Percentiles rank a stretch among this genome's conserved stretches.
Evolutionary conservation across 2,113 vertebrate genomes (phyloP).

Genomic region (Datnioides undecimradiatus): DNA sequence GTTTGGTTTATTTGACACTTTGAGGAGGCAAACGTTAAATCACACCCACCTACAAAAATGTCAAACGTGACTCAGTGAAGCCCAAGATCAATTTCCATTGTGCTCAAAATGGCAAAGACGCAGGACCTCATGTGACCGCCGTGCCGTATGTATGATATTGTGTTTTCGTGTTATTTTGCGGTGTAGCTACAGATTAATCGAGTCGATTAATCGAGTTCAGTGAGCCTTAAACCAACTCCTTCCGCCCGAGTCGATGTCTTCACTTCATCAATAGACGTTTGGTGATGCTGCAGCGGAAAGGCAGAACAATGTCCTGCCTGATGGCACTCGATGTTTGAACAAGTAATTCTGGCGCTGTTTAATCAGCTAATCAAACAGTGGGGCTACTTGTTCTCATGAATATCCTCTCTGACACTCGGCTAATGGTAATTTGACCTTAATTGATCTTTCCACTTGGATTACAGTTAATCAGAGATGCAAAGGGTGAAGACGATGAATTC

Average conservation of each 20-base stretch:
- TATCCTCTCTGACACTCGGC: slow-evolving; percentile 16
- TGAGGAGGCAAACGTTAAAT: neutral
- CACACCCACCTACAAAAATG: neutral
- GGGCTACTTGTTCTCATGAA: slow-evolving; percentile 23
- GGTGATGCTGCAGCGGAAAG: slow-evolving; percentile 16
- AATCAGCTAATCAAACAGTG: slow-evolving; percentile 64
- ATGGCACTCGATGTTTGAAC: slow-evolving; percentile 53
- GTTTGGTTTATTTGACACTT: neutral
- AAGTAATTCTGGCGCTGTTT: slow-evolving; percentile 39
- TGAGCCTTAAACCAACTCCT: slow-evolving; percentile 1
- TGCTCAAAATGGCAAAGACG: neutral
- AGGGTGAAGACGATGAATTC: neutral
- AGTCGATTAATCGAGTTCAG: neutral
- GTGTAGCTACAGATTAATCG: slow-evolving; percentile 1
- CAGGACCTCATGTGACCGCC: no score
- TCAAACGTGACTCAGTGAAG: neutral
- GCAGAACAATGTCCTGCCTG: neutral
- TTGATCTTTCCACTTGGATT: slow-evolving; percentile 31
- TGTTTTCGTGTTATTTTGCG: no score
- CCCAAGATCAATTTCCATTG: neutral
- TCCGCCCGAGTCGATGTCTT: slow-evolving; percentile 6
- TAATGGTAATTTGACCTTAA: slow-evolving; percentile 46
- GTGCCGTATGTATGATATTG: no score
- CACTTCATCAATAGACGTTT: slow-evolving; percentile 36
- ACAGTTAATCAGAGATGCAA: slow-evolving; percentile 15